These are phyloP conservation scores for Pocota personata DNA, from an alignment of 2,888 invertebrate species.

Conservation along the genomic window DNA sequence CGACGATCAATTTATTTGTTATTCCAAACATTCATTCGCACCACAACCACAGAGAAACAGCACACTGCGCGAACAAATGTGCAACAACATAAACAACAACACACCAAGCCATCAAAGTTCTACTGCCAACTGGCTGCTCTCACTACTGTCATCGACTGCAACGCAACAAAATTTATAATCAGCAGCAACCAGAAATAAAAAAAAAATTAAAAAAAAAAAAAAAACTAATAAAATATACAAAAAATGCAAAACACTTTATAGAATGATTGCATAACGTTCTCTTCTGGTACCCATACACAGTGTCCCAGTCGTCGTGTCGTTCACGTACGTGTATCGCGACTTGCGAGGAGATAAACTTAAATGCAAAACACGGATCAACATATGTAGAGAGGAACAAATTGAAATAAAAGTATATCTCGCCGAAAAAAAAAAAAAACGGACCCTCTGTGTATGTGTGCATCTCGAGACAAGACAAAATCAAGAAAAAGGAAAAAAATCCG, in stretches of 20 bases:
- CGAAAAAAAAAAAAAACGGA: constrained; percentile 20
- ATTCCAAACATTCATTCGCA: constrained; percentile 45
- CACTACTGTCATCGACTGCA: constrained; percentile 59
- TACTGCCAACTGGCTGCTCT: constrained; percentile 23
- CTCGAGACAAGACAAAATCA: constrained; percentile 41
- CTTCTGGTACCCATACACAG: constrained; percentile 15
- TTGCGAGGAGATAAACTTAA: constrained; percentile 46
- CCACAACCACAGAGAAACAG: not conserved
- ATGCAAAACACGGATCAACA: constrained; percentile 67
- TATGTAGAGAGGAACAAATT: constrained; percentile 42
- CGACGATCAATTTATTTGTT: constrained; percentile 61
- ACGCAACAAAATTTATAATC: constrained; percentile 68
- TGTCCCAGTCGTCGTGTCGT: not conserved
- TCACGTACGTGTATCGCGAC: constrained; percentile 16
- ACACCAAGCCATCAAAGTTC: constrained; percentile 19
- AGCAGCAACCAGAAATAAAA: constrained; percentile 34
- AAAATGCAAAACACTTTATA: constrained; percentile 55
- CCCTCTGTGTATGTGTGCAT: constrained; percentile 44
- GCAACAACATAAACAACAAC: constrained; percentile 31
- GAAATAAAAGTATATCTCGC: not conserved
- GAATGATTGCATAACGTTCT: constrained; percentile 66
- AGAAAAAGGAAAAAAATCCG: constrained; percentile 69
- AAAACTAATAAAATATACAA: constrained; percentile 11
- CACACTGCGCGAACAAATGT: not conserved
- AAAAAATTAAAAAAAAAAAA: constrained; percentile 19